phyloP scores from a whole-genome alignment of 2,797 vertebrate genomes.

The Lerista edwardsae region DNA sequence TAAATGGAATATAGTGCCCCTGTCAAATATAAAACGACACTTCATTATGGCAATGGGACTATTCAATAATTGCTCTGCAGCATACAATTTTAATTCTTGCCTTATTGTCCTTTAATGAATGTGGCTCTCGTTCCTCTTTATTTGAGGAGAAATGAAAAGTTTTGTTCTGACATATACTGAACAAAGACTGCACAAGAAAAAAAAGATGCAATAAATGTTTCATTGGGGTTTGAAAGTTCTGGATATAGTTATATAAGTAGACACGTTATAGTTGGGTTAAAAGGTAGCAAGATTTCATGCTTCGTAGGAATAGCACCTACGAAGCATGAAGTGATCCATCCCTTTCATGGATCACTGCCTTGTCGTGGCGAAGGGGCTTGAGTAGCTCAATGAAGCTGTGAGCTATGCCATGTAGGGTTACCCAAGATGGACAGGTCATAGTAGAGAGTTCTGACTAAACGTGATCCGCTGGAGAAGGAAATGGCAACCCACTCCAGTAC shows the following conservation, averaged over 20 bases:
- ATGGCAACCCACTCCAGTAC: too few relatives aligned
- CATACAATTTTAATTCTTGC: background rate
- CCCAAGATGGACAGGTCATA: too few relatives aligned
- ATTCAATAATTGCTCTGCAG: background rate
- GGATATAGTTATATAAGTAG: background rate
- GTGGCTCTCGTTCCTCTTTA: background rate
- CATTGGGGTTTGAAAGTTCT: slow-evolving; percentile 1
- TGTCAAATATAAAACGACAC: background rate
- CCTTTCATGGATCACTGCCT: too few relatives aligned
- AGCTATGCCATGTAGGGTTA: too few relatives aligned
- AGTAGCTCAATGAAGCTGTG: too few relatives aligned
- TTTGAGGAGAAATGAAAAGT: background rate
- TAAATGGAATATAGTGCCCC: background rate
- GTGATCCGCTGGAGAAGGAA: too few relatives aligned
- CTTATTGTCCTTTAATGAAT: background rate
- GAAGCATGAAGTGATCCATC: too few relatives aligned
- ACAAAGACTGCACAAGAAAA: background rate
- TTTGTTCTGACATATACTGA: background rate
- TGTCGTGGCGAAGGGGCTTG: too few relatives aligned
- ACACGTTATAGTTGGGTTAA: slow-evolving; percentile 23
- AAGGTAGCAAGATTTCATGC: slow-evolving; percentile 22
- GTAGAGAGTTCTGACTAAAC: too few relatives aligned
- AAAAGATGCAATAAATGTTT: background rate
- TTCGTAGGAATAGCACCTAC: slow-evolving; percentile 21
- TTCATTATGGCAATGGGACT: background rate